These are phyloP conservation scores for Mycalesis mineus DNA, from an alignment of 2,888 invertebrate genomes.

Conservation along the genomic window DNA sequence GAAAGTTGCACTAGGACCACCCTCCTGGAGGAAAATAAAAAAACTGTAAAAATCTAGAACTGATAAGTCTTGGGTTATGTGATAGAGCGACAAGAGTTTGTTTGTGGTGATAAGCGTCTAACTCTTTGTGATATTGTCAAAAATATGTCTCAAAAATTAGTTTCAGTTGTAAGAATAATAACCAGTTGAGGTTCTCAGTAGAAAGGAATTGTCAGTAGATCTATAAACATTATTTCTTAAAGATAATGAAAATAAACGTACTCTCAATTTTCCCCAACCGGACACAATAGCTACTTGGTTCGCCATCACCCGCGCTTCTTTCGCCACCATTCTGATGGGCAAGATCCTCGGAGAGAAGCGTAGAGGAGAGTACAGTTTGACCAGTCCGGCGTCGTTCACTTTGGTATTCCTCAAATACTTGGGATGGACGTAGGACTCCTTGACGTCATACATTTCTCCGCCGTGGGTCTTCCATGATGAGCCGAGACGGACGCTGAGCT, in stretches of 20 bases:
- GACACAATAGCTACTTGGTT: conserved; percentile 60
- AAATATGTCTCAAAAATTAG: too few relatives aligned
- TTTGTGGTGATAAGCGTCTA: too few relatives aligned
- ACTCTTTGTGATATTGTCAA: too few relatives aligned
- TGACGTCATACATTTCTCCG: conserved; percentile 71
- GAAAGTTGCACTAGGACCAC: conserved; percentile 58
- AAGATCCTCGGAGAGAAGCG: conserved; percentile 59
- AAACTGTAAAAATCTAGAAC: too few relatives aligned
- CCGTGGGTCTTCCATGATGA: conserved; percentile 72
- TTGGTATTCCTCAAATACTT: conserved; percentile 64
- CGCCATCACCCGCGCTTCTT: conserved; percentile 45
- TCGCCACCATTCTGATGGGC: conserved; percentile 56
- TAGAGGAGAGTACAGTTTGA: conserved; percentile 59
- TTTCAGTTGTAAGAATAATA: too few relatives aligned
- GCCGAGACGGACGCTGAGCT: conserved; percentile 68
- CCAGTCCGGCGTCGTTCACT: conserved; percentile 67
- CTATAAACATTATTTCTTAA: too few relatives aligned
- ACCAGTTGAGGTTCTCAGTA: too few relatives aligned
- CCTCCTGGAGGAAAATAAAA: conserved; percentile 47
- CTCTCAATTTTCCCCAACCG: conserved; percentile 68
- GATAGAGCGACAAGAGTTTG: too few relatives aligned
- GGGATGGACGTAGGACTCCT: conserved; percentile 61
- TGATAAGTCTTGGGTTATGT: too few relatives aligned
- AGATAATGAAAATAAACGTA: conserved; percentile 33
- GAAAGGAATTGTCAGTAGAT: too few relatives aligned